Base-by-base conservation (phyloP, 2,797 vertebrate species). In the Benthosema pterotum region DNA sequence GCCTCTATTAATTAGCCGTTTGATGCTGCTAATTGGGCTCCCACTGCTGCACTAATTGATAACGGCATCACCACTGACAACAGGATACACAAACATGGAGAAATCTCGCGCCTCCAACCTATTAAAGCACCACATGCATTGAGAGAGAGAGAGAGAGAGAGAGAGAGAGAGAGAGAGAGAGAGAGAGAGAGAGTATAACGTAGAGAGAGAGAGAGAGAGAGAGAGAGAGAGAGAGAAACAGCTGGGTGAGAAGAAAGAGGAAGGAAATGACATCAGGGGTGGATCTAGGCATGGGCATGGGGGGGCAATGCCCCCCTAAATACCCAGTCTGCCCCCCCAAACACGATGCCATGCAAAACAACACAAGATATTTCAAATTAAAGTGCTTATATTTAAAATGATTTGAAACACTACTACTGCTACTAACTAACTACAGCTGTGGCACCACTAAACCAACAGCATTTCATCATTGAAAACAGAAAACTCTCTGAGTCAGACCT, bases 11-110 rank as follows among this genome's bases (percentile, higher is more conserved):
- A 94, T 93, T 91, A 93, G 90, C 89, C 90, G 91, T 93, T 93
- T 94, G 92, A 94, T 92, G 91, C 87, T 90, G 91, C 92, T 93
- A 94, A 94, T 93, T 94, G 92, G 91, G 89, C 91, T 93, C 91
- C 92, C 89, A 91, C 91, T 90, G 91, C 90, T 93, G 89, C 91
- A 91, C 90, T 93, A 93, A 93, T 93, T 94, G 92, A 93, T 93
- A 93, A 92, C 83, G 79, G 88, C 84, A 90, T 91, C 85, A 84
- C 89, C 89, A 86, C 86, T 89, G 92, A 91, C 89, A 89, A 91
- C 86, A 88, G 81, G 75, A 86, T 90, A 92, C 83, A 88, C 83
- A 88, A 87, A 88, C 84, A 88, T 80, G 74, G 80, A 79, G 75
- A 81, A 63, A 88, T 72, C 89, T 85, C 83, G 76, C 80, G 67